Evolutionary conservation across 2,888 invertebrate species (phyloP).

Genomic region (Drosophila niveifrons): DNA sequence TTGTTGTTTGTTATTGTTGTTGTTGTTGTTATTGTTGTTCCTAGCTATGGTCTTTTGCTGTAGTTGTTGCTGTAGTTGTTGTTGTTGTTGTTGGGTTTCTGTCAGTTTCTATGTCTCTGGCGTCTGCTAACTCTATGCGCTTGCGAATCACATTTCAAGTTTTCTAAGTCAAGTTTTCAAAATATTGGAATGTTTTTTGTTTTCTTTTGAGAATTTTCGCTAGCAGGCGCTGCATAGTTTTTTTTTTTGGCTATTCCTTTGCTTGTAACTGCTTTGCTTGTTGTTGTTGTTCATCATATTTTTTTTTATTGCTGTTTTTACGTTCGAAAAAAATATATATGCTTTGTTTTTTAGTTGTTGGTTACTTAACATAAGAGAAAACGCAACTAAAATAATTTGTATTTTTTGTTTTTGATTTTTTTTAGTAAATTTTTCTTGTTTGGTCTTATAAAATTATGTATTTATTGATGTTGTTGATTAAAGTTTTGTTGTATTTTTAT

Average conservation of each 20-base stretch:
- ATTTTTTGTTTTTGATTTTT: constrained; percentile 32
- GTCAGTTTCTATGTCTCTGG: constrained; percentile 53
- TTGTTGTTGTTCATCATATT: constrained; percentile 22
- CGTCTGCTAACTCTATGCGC: constrained; percentile 45
- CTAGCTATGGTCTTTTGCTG: constrained; percentile 51
- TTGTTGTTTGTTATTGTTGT: constrained; percentile 58
- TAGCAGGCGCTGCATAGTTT: constrained; percentile 43
- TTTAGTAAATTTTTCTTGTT: constrained; percentile 30
- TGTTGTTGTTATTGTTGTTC: constrained; percentile 51
- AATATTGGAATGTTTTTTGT: constrained; percentile 41
- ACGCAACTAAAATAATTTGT: constrained; percentile 37
- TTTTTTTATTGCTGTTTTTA: constrained; percentile 20
- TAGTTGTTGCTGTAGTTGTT: constrained; percentile 59
- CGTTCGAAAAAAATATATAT: constrained; percentile 32
- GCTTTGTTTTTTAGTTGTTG: constrained; percentile 7
- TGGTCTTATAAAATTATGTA: constrained; percentile 58
- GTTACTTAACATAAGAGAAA: constrained; percentile 30
- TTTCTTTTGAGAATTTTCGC: constrained; percentile 27
- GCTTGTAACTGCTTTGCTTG: constrained; percentile 37
- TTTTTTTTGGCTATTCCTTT: constrained; percentile 37
- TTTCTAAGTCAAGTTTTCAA: constrained; percentile 31
- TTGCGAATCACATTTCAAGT: constrained; percentile 48
- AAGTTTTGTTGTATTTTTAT: constrained; percentile 45
- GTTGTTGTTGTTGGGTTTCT: constrained; percentile 57
- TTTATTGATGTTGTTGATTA: constrained; percentile 43